A percentile compares a stretch with the other conserved stretches of the same genome.
Conservation (phyloP, 2,113 vertebrate species). For the Hyperopisus bebe region DNA sequence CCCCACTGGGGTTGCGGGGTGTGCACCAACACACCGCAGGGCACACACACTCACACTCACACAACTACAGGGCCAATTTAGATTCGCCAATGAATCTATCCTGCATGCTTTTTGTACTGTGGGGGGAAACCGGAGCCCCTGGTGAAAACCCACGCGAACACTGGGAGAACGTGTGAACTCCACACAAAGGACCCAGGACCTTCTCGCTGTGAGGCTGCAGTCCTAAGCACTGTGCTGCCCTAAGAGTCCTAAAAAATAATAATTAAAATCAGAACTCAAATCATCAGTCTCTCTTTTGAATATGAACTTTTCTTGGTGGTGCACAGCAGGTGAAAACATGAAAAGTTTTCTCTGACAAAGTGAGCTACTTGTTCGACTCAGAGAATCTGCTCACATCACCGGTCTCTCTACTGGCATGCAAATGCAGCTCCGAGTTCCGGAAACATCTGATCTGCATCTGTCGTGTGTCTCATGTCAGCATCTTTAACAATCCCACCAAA, state of each 20-base stretch:
- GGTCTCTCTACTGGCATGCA: neutral
- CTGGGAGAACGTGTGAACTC: no score
- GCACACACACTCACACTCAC: no score
- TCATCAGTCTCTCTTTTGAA: neutral
- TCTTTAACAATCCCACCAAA: neutral
- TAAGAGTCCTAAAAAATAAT: neutral
- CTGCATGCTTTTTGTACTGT: no score
- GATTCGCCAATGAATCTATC: no score
- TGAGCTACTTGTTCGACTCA: neutral
- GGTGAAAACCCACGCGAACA: no score
- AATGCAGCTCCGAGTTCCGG: neutral
- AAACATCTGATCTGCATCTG: neutral
- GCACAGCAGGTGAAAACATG: neutral
- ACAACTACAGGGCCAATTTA: no score
- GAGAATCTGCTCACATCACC: neutral
- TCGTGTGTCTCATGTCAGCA: neutral
- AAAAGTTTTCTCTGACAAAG: neutral
- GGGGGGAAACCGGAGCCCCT: no score
- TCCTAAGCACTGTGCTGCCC: no score
- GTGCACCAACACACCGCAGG: no score
- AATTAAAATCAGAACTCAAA: neutral
- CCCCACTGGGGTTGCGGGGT: no score
- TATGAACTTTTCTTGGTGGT: neutral
- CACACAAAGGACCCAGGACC: no score
- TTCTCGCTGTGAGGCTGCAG: no score